Evolutionary conservation across 2,113 vertebrate species (phyloP), one percentile per base, ranked within the genome.

Genomic region (Mesitornis unicolor): DNA sequence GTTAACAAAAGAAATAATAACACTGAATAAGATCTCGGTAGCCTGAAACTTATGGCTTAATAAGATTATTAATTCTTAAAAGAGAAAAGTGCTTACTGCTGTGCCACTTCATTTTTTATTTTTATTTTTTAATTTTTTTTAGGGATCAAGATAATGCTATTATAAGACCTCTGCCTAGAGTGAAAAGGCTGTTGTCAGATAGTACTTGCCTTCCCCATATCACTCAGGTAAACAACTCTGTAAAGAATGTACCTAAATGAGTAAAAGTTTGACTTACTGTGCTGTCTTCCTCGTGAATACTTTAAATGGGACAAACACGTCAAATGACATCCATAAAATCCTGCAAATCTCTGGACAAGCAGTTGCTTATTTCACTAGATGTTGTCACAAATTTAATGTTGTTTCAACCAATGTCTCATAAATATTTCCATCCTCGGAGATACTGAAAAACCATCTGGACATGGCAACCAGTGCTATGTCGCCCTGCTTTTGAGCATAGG

Each of bases 61-160:
- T 51, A 3, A 89, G 65, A 11, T 43, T 48, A 5, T 31, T 74
- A 0, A 0, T 15, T 73, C 17, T 74, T 60, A 48, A 56, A 50
- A 73, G 25, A 70, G n/a, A 56, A 40, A 70, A 64, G 43, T 74
- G 51, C 60, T 94, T 82, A 74, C 9, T 85, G 38, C 43, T 83
- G 13, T 78, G 42, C 26, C 29, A 5, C 15, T 94, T 88, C 7
- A 26, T 56, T 69, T 38, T 57, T 19, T n/a, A n/a, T n/a, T n/a
- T n/a, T n/a, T n/a, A n/a, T n/a, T n/a, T n/a, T n/a, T n/a, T n/a
- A n/a, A n/a, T n/a, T 95, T 57, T 43, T 97, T 97, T 63, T 81
- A 99, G 99, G 97, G 99, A 99, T 97, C 99, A 99, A 86, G 99
- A 99, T 94, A 99, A 99, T 94, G 98, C 99, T 84, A 99, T 99